Conservation (phyloP, 2,888 invertebrate genomes). For the Nowickia ferox region DNA sequence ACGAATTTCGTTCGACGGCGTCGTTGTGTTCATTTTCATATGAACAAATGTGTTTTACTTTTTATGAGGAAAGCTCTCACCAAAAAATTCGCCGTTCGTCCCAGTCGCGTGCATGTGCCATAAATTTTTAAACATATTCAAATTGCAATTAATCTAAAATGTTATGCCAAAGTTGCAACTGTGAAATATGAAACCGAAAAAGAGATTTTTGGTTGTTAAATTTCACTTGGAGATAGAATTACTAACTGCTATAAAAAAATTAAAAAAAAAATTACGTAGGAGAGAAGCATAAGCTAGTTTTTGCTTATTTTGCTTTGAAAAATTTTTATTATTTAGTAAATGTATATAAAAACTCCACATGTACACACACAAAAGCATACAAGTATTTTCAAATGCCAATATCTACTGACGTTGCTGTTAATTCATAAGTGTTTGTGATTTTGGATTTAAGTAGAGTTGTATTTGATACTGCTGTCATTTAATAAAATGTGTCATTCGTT, state of each 20-base stretch:
- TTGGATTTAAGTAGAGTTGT: background rate
- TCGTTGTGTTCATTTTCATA: too few relatives aligned
- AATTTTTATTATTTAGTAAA: background rate
- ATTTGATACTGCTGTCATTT: conserved; percentile 36
- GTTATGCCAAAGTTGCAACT: background rate
- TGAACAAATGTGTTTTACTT: too few relatives aligned
- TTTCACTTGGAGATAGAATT: background rate
- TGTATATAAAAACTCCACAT: background rate
- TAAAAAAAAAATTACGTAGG: background rate
- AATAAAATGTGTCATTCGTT: conserved; percentile 57
- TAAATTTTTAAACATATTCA: conserved; percentile 15
- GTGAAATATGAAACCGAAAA: background rate
- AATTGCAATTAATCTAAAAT: conserved; percentile 15
- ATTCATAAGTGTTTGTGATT: background rate
- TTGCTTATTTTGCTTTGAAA: background rate
- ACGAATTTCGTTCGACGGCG: too few relatives aligned
- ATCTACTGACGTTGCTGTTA: background rate
- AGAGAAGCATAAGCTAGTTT: background rate
- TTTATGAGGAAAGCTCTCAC: too few relatives aligned
- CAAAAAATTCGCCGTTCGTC: too few relatives aligned
- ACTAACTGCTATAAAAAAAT: background rate
- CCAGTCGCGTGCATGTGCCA: too few relatives aligned
- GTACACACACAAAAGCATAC: background rate
- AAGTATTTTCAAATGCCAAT: background rate
- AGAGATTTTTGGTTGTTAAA: background rate